phyloP scores from a whole-genome alignment of 2,888 invertebrate species.

The Embidobia sp. region DNA sequence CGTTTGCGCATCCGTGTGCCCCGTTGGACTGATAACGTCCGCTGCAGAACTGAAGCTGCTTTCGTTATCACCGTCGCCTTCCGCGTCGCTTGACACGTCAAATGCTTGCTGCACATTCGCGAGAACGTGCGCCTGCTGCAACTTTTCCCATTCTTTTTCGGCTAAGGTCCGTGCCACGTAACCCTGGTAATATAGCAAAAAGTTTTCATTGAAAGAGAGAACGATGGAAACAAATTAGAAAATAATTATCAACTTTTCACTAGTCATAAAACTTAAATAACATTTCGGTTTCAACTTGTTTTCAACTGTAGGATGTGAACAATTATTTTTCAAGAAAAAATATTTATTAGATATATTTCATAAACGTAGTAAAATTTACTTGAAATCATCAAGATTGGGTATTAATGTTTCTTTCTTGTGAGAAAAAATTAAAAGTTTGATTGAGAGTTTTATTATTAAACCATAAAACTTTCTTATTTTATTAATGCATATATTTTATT shows the following conservation, averaged over 20 bases:
- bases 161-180: conserved; percentile 80
- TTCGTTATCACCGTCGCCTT: conserved; percentile 89
- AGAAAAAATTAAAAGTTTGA: too few species aligned
- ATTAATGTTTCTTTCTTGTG: not conserved
- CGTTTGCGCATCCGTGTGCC: conserved; percentile 96
- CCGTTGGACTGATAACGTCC: conserved; percentile 87
- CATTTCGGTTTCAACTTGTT: not conserved
- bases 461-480: too few species aligned
- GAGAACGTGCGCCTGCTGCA: conserved; percentile 94
- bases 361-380: too few species aligned
- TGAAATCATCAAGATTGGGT: conserved; percentile 29
- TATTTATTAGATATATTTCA: too few species aligned
- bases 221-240: conserved; percentile 2
- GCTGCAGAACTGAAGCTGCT: conserved; percentile 87
- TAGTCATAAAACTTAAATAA: conserved; percentile 5
- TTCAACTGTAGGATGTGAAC: too few species aligned
- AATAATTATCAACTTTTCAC: conserved; percentile 8
- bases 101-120: conserved; percentile 96
- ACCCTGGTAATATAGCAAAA: conserved; percentile 68
- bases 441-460: too few species aligned
- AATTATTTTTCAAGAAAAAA: not conserved
- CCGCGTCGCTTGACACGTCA: conserved; percentile 93
- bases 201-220: not conserved
- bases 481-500: too few species aligned
- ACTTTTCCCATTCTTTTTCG: conserved; percentile 94